A percentile compares a stretch with the other conserved stretches of the same genome.
Evolutionary conservation across 2,888 invertebrate genomes (phyloP).

Genomic region (Orchesellides sinensis): DNA sequence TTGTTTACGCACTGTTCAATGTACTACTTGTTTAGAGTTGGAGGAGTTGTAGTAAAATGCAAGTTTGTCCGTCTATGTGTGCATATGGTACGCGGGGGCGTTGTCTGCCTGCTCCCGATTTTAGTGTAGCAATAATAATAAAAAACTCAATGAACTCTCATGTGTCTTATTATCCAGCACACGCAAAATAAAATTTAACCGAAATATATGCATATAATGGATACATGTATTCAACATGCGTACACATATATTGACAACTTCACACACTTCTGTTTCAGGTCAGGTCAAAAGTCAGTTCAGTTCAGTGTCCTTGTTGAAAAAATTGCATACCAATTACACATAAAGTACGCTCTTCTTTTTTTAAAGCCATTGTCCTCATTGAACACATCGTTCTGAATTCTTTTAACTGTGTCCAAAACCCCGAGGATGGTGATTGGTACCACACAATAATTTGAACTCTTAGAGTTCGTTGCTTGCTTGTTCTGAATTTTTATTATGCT

Average conservation of each 20-base stretch:
- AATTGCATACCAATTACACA: background rate
- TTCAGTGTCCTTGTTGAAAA: background rate
- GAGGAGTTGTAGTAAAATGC: too few relatives aligned
- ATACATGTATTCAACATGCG: background rate
- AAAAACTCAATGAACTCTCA: background rate
- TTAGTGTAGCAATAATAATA: too few relatives aligned
- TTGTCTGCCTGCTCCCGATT: background rate
- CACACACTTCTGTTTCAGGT: background rate
- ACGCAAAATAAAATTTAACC: too few relatives aligned
- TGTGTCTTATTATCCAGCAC: background rate
- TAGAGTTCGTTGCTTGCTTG: conserved; percentile 13
- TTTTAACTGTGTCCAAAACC: too few relatives aligned
- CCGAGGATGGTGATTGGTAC: too few relatives aligned
- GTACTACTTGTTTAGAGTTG: too few relatives aligned
- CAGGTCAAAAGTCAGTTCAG: conserved; percentile 14
- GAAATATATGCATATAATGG: background rate
- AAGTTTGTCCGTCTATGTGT: background rate
- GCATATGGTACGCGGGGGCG: background rate
- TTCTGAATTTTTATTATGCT: conserved; percentile 4
- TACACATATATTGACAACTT: background rate
- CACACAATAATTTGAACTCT: too few relatives aligned
- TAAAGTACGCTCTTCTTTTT: background rate
- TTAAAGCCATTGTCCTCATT: conserved; percentile 14
- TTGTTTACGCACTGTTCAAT: too few relatives aligned
- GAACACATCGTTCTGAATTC: conserved; percentile 12